A percentile compares a stretch with the other conserved stretches of the same genome.
phyloP scores from a whole-genome alignment of 37 sponge, comb jelly and placozoan genomes.

The Ianthella basta region DNA sequence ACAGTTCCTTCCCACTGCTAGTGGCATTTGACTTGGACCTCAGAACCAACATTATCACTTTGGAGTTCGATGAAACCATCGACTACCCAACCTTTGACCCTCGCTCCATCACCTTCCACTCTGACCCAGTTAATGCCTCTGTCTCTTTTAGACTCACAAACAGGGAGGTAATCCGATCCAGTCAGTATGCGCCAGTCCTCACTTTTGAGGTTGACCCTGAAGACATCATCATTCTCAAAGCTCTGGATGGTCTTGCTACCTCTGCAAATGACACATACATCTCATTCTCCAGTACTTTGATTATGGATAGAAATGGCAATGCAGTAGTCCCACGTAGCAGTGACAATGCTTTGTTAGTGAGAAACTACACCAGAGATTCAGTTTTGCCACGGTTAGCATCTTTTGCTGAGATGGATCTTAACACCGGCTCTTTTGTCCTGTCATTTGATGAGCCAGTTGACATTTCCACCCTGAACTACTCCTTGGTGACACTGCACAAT shows the following conservation, averaged over 20 bases:
- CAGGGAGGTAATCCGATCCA: conserved; percentile 30
- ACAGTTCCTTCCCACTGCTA: conserved; percentile 70
- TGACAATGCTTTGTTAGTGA: conserved; percentile 59
- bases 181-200: conserved; percentile 16
- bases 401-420: conserved; percentile 75
- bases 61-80: conserved; percentile 85
- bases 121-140: conserved; percentile 58
- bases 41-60: conserved; percentile 59
- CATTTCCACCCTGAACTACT: conserved; percentile 45
- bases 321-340: conserved; percentile 31
- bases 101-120: conserved; percentile 62
- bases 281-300: conserved; percentile 49
- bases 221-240: conserved; percentile 76
- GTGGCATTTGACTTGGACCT: conserved; percentile 76
- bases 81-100: conserved; percentile 57
- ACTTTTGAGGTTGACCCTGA: conserved; percentile 37
- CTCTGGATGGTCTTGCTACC: conserved; percentile 69
- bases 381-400: conserved; percentile 49
- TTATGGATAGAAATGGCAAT: conserved; percentile 71
- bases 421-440: conserved; percentile 62
- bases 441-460: conserved; percentile 87
- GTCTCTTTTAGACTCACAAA: conserved; percentile 41
- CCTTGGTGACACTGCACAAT: conserved; percentile 64
- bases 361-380: conserved; percentile 56
- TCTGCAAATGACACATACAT: conserved; percentile 73